Evolutionary conservation across 2,888 invertebrate species (phyloP).

Genomic region (Xestia c-nigrum): DNA sequence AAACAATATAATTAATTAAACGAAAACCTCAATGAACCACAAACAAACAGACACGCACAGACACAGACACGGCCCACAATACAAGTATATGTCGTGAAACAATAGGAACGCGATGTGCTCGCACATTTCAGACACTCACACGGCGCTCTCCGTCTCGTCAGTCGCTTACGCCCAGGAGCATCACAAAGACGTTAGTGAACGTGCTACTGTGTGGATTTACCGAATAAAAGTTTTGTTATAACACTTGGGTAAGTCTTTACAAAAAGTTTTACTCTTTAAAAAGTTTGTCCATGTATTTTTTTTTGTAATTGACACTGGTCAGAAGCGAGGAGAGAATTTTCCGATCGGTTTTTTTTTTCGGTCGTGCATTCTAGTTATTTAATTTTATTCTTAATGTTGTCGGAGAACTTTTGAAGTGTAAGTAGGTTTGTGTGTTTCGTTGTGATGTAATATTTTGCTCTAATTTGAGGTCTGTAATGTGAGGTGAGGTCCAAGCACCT

Average conservation of each 20-base stretch:
- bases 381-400: slow-evolving; percentile 15
- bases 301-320: not conserved
- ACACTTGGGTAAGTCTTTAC: slow-evolving; percentile 55
- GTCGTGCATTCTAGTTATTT: slow-evolving; percentile 16
- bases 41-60: slow-evolving; percentile 22
- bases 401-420: slow-evolving; percentile 20
- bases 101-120: slow-evolving; percentile 48
- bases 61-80: slow-evolving; percentile 27
- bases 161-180: slow-evolving; percentile 50
- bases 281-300: slow-evolving; percentile 10
- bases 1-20: slow-evolving; percentile 22
- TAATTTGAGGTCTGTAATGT: not conserved
- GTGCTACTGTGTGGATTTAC: slow-evolving; percentile 51
- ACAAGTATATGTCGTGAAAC: slow-evolving; percentile 45
- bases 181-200: slow-evolving; percentile 51
- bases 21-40: slow-evolving; percentile 22
- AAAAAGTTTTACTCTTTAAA: not conserved
- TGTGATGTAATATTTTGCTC: not conserved
- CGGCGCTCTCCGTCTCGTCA: slow-evolving; percentile 32
- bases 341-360: not conserved
- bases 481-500: too few species aligned
- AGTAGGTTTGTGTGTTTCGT: not conserved
- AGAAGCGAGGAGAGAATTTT: not conserved
- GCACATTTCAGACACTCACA: slow-evolving; percentile 42
- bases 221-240: slow-evolving; percentile 52